Evolutionary conservation across 2,797 vertebrate genomes (phyloP), one percentile per base, ranked within the genome.

Genomic region (Oceanodroma leucorhoa): DNA sequence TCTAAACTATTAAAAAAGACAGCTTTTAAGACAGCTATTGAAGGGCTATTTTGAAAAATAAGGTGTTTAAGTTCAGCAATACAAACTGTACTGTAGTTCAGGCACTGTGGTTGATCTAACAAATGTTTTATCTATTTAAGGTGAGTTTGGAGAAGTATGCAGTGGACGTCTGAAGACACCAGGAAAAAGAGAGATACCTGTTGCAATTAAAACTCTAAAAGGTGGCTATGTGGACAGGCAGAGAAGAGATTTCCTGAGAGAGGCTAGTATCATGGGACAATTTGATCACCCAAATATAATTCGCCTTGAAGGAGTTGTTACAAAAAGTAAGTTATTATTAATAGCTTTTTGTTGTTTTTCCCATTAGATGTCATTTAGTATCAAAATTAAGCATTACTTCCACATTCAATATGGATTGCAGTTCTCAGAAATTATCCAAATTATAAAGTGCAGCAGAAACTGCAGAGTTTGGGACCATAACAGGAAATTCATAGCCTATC

Each of bases 131-230:
- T 87, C 83, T 60, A 2, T 96, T 96, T 79, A 92, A 99, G 99
- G 99, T 89, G 99, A 99, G 97, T 99, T 99, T 97, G 99, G 99
- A 94, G 99, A 99, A 97, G 99, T 99, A 13, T 99, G 99, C 73
- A 99, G 99, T 75, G 99, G 99, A 14, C 98, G 98, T 29, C 97
- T 99, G 96, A 99, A 99, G 92, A 98, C 98, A 45, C 99, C 99
- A 65, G 99, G 99, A 46, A 99, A 99, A 97, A 98, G 98, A 94
- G 99, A 99, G 95, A 99, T 99, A 45, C 98, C 99, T 36, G 99
- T 99, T 84, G 99, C 99, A 80, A 99, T 99, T 94, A 99, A 99
- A 97, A 99, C 99, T n/a, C 97, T 99, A 19, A 99, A 99, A 98
- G 99, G 99, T 5, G 99, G 99, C 78, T 99, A 99, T 18, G 88